A percentile compares a stretch with the other conserved stretches of the same genome.
phyloP scores from a whole-genome alignment of 2,797 vertebrate genomes.

The Sphenopsis melanotis region DNA sequence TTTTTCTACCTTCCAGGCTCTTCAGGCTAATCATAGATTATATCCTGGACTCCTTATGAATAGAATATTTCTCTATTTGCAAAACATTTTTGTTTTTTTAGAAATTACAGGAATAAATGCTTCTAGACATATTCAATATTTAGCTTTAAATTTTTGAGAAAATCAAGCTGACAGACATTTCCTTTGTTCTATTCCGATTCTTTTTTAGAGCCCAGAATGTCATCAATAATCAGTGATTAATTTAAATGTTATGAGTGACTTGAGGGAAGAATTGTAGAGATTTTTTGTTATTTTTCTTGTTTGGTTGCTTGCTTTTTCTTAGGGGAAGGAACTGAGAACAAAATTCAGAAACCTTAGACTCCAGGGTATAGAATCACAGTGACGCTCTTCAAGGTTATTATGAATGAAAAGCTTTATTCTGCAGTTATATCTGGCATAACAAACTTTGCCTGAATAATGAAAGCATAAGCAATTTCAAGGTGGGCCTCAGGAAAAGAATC shows the following conservation, averaged over 20 bases:
- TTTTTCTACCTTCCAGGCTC: background rate
- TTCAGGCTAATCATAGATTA: background rate
- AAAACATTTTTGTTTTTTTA: background rate
- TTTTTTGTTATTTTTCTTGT: background rate
- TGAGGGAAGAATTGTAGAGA: background rate
- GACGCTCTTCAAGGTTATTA: background rate
- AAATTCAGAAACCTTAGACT: background rate
- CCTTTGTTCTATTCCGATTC: background rate
- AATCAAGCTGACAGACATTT: background rate
- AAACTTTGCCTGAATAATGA: background rate
- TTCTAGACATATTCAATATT: background rate
- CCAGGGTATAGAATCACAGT: background rate
- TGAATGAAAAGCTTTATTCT: background rate
- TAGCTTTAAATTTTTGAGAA: background rate
- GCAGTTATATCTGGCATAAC: background rate
- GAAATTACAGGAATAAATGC: background rate
- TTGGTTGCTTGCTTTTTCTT: background rate
- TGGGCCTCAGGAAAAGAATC: background rate
- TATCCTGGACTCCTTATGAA: background rate
- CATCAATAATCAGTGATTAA: background rate
- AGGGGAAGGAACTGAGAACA: background rate
- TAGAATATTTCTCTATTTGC: background rate
- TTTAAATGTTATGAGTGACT: background rate
- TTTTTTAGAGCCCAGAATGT: background rate
- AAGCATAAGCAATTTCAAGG: background rate